phyloP scores from a whole-genome alignment of 2,797 vertebrate genomes.

The Tenualosa thibaudeaui region DNA sequence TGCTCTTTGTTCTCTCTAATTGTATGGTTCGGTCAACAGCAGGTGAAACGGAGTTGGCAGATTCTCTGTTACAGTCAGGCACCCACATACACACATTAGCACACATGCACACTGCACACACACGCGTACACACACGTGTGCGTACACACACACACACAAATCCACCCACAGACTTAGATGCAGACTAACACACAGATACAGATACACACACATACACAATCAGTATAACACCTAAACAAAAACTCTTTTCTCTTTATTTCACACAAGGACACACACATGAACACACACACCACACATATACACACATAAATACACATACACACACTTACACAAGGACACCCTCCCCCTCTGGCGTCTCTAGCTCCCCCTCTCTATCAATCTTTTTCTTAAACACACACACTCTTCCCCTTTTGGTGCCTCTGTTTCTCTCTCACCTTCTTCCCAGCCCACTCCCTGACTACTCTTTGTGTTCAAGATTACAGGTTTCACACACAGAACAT shows the following conservation, averaged over 20 bases:
- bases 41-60: background rate
- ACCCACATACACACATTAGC: background rate
- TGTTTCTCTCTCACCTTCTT: background rate
- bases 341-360: background rate
- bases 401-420: background rate
- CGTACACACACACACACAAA: background rate
- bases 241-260: background rate
- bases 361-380: background rate
- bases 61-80: background rate
- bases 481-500: conserved; percentile 33
- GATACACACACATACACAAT: background rate
- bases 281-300: background rate
- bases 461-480: conserved; percentile 31
- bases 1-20: background rate
- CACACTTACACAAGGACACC: background rate
- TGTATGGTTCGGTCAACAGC: background rate
- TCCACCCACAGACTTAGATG: background rate
- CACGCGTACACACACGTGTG: background rate
- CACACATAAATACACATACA: background rate
- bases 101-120: background rate
- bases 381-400: background rate
- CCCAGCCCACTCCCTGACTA: background rate
- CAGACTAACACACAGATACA: background rate
- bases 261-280: background rate
- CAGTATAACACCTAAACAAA: background rate